Percentiles rank a stretch among this genome's conserved stretches.
phyloP scores from a whole-genome alignment of 2,797 vertebrate genomes.

The Dipus sagitta region DNA sequence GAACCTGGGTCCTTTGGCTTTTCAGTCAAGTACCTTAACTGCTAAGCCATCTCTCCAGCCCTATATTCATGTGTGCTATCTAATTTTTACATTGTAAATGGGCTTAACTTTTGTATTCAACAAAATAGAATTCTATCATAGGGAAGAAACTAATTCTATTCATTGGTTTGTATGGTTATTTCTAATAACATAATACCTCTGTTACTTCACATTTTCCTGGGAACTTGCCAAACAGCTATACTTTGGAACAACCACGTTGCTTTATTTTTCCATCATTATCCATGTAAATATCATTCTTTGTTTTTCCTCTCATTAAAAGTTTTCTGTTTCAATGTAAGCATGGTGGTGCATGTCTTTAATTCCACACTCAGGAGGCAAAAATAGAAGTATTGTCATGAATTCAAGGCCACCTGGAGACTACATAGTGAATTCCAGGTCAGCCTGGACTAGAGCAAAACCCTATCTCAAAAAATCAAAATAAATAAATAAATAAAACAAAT shows the following conservation, averaged over 20 bases:
- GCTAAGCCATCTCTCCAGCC: too few species aligned
- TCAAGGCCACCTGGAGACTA: too few species aligned
- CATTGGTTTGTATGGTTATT: neutral
- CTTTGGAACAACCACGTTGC: neutral
- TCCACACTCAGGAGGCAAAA: too few species aligned
- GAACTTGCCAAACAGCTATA: neutral
- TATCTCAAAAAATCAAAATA: too few species aligned
- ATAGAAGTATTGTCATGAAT: too few species aligned
- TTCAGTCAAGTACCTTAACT: too few species aligned
- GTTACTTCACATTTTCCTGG: neutral
- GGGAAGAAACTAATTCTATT: neutral
- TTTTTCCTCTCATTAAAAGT: neutral
- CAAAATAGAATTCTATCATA: neutral
- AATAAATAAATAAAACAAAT: too few species aligned
- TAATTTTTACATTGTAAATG: neutral
- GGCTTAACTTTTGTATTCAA: neutral
- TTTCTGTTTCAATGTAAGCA: too few species aligned
- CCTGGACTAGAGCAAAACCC: too few species aligned
- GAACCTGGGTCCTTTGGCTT: too few species aligned
- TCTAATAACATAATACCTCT: neutral
- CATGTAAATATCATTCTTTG: rapidly evolving
- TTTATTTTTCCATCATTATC: conserved; percentile 7
- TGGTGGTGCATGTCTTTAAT: too few species aligned
- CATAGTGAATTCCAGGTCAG: too few species aligned
- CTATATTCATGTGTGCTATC: neutral